These are phyloP conservation scores for Corbicula japonica DNA, from an alignment of 2,888 invertebrate genomes.

Conservation along the genomic window DNA sequence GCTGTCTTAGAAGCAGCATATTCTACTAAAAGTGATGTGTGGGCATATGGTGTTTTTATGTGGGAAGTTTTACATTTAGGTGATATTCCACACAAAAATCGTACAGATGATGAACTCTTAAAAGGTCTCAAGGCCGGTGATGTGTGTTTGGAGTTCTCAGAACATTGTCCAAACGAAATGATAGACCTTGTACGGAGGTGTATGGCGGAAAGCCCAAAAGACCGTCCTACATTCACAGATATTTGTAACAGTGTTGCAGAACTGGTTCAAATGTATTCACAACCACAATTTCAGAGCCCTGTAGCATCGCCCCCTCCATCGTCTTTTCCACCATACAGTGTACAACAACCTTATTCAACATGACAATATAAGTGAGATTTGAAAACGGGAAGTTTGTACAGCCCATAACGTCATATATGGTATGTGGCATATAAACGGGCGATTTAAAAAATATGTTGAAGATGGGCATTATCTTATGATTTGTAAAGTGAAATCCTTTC, in stretches of 20 bases:
- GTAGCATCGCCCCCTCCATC: conserved; percentile 25
- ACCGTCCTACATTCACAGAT: conserved; percentile 86
- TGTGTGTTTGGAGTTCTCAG: conserved; percentile 74
- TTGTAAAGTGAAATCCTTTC: no score
- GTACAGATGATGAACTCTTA: conserved; percentile 92
- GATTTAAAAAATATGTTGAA: no score
- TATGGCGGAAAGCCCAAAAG: conserved; percentile 84
- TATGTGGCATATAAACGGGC: no score
- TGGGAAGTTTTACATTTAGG: conserved; percentile 96
- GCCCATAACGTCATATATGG: no score
- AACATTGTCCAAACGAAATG: conserved; percentile 82
- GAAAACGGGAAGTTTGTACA: no score
- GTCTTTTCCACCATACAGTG: conserved; percentile 45
- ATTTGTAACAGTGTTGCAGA: conserved; percentile 83
- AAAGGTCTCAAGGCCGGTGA: conserved; percentile 77
- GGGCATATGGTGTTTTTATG: conserved; percentile 94
- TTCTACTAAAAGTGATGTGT: conserved; percentile 97
- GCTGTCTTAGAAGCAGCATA: conserved; percentile 96
- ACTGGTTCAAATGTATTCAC: conserved; percentile 75
- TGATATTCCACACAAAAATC: conserved; percentile 91
- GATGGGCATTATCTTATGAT: no score
- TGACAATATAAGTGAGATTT: no score
- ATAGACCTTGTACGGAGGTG: conserved; percentile 83
- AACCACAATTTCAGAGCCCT: conserved; percentile 48
- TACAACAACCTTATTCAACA: conserved; percentile 19